phyloP scores from a whole-genome alignment of 2,888 invertebrate genomes.

The Quadroppia sp. region DNA sequence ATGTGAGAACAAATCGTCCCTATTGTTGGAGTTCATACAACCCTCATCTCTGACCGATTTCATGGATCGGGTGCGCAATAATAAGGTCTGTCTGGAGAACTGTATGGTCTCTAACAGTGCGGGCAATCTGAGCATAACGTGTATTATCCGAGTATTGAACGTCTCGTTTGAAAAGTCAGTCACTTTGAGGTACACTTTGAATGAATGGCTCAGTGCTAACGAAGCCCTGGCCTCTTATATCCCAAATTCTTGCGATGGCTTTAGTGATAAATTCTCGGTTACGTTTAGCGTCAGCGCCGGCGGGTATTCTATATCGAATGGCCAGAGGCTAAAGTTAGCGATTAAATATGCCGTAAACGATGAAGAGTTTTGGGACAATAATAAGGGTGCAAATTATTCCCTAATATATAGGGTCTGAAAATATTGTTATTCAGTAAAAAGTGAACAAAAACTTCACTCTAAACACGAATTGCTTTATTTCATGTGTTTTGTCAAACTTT shows the following conservation, averaged over 20 bases:
- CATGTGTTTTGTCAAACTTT: too few relatives aligned
- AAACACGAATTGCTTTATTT: too few relatives aligned
- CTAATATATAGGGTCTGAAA: conserved; percentile 41
- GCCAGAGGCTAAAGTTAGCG: conserved; percentile 78
- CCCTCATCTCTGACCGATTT: conserved; percentile 70
- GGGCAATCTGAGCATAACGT: conserved; percentile 52
- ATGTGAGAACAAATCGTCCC: conserved; percentile 9
- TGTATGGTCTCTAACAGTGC: conserved; percentile 58
- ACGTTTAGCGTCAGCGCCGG: conserved; percentile 54
- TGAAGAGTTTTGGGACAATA: conserved; percentile 57
- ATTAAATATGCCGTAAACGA: conserved; percentile 67
- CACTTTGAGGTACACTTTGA: conserved; percentile 76
- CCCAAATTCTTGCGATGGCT: conserved; percentile 79
- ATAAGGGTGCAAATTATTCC: conserved; percentile 55
- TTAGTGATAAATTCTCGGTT: conserved; percentile 81
- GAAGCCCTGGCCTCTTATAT: conserved; percentile 80
- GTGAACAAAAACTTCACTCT: too few relatives aligned
- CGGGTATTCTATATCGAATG: conserved; percentile 62
- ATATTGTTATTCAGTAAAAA: too few relatives aligned
- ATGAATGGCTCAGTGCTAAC: conserved; percentile 77
- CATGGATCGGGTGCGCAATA: conserved; percentile 68
- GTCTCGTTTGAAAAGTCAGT: conserved; percentile 87
- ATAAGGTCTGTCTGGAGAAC: conserved; percentile 77
- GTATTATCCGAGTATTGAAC: conserved; percentile 78
- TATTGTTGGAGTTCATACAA: conserved; percentile 54